Evolutionary conservation across 2,797 vertebrate species (phyloP), one percentile per base, ranked within the genome.

Genomic region (Cercopithecus neglectus): DNA sequence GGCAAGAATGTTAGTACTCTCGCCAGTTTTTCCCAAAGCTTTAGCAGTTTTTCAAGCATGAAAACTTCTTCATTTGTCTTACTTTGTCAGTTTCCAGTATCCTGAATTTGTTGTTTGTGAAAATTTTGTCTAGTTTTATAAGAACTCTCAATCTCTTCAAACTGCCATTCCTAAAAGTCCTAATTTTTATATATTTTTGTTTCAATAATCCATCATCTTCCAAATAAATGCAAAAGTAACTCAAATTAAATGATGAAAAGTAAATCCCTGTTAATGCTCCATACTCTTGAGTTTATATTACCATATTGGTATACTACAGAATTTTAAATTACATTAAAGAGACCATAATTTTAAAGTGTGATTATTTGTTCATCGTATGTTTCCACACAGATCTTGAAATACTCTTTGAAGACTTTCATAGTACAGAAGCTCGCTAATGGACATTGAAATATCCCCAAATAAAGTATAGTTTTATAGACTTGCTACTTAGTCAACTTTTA

Each of bases 241-340:
- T 67, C 76, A 94, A 90, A 91, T 85, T 86, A 81, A 95, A 82
- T 70, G 36, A 85, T 85, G 28, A 91, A 75, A 88, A 22, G 72
- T 59, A 95, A 89, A 87, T 86, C 59, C 30, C 61, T 79, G 80
- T 44, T 85, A 74, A 50, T 48, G 2, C 24, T 70, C 44, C n/a
- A 93, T 21, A 85, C 5, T 46, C 55, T 83, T 83, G 74, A 76
- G 36, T 95, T 94, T 95, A 53, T 57, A 80, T 3, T 93, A 13
- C 46, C 78, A 91, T 94, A 26, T 81, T 93, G 26, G 79, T 41
- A 75, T 79, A 64, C 91, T 57, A 89, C 0, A 61, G 14, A 33
- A 94, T 53, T 76, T 94, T 67, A 79, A 96, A 57, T 89, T 74
- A 95, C 89, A 89, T 84, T 96, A 36, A 87, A 88, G 22, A 88